Evolutionary conservation across 1,140 invertebrate genomes (phyloP).

Genomic region (Brachionus calyciflorus): DNA sequence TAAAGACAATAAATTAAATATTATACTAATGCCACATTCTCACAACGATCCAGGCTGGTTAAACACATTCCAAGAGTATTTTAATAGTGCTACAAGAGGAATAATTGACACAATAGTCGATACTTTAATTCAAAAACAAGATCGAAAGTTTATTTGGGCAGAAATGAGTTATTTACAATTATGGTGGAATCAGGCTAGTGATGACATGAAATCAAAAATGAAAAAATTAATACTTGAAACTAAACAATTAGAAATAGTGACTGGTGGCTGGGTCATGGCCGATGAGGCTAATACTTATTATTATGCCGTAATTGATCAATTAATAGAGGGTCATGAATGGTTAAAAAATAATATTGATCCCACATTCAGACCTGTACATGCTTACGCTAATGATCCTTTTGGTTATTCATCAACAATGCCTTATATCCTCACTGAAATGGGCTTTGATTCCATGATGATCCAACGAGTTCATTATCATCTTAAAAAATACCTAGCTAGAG

Average conservation of each 20-base stretch:
- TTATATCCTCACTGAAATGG: slow-evolving; percentile 77
- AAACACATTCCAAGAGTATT: slow-evolving; percentile 92
- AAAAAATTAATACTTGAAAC: slow-evolving; percentile 74
- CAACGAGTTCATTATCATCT: slow-evolving; percentile 92
- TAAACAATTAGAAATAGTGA: slow-evolving; percentile 87
- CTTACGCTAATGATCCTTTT: slow-evolving; percentile 95
- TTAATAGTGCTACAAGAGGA: slow-evolving; percentile 75
- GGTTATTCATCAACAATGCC: slow-evolving; percentile 84
- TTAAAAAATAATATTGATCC: slow-evolving; percentile 45
- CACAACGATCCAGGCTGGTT: slow-evolving; percentile 93
- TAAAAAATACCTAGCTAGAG: slow-evolving; percentile 80
- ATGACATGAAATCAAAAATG: slow-evolving; percentile 69
- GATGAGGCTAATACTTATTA: slow-evolving; percentile 92
- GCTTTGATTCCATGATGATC: slow-evolving; percentile 81
- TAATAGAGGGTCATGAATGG: slow-evolving; percentile 90
- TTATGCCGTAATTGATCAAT: slow-evolving; percentile 88
- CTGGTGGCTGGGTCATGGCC: slow-evolving; percentile 96
- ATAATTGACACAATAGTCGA: slow-evolving; percentile 85
- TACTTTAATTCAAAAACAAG: slow-evolving; percentile 73
- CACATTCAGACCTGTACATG: slow-evolving; percentile 52
- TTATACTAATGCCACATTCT: slow-evolving; percentile 68
- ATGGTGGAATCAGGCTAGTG: slow-evolving; percentile 81
- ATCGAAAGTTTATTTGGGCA: slow-evolving; percentile 92
- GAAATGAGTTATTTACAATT: slow-evolving; percentile 88
- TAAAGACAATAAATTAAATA: slow-evolving; percentile 49